Evolutionary conservation across 92 coral and sea anemone genomes (phyloP).

Genomic region (Phenganax subtilis): DNA sequence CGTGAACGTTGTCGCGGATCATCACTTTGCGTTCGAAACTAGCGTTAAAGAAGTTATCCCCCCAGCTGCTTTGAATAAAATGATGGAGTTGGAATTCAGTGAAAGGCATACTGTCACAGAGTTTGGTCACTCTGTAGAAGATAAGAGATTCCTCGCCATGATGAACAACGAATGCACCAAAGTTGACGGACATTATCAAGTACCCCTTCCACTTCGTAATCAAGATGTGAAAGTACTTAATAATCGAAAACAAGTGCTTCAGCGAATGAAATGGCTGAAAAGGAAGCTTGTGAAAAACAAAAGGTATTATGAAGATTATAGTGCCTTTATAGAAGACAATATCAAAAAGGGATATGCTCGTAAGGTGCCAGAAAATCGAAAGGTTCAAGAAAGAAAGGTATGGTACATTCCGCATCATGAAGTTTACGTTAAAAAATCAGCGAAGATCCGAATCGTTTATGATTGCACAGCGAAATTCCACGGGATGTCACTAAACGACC

Average conservation of each 20-base stretch:
- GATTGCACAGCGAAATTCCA: too few relatives aligned
- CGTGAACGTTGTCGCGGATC: not conserved
- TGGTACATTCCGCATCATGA: too few relatives aligned
- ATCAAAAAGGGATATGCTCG: not conserved
- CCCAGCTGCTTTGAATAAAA: slow-evolving; percentile 15
- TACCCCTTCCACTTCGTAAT: not conserved
- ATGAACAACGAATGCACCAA: too few relatives aligned
- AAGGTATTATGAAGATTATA: not conserved
- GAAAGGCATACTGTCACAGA: too few relatives aligned
- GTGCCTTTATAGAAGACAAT: not conserved
- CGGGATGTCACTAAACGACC: too few relatives aligned
- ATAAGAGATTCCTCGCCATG: not conserved
- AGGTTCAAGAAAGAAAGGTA: too few relatives aligned
- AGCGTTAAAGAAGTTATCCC: slow-evolving; percentile 22
- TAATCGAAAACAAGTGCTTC: not conserved
- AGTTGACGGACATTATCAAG: not conserved
- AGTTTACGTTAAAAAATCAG: too few relatives aligned
- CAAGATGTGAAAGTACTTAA: not conserved
- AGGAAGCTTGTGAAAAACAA: not conserved
- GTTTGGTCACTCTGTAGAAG: too few relatives aligned
- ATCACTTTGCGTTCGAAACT: slow-evolving; percentile 33
- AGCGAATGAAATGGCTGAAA: not conserved
- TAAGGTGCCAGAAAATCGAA: too few relatives aligned
- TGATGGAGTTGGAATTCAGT: slow-evolving; percentile 38
- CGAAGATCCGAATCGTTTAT: too few relatives aligned